Evolutionary conservation across 2,888 invertebrate species (phyloP).

Genomic region (Ernsta delagoae): DNA sequence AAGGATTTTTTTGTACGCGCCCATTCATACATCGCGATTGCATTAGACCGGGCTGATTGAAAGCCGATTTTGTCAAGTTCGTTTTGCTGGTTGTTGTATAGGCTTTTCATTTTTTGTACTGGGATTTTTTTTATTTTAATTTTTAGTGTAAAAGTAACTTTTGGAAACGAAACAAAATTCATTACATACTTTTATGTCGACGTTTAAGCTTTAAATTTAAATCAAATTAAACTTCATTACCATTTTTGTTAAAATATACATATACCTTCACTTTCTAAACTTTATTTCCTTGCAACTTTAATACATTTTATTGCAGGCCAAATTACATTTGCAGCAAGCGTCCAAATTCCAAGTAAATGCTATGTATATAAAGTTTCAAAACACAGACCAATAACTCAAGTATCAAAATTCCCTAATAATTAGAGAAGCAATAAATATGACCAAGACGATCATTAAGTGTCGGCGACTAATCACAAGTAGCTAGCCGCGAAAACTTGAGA

Average conservation of each 20-base stretch:
- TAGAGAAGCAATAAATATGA: conserved; percentile 79
- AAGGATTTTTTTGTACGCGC: conserved; percentile 33
- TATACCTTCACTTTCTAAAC: no score
- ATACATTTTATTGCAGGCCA: no score
- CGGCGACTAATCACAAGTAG: conserved; percentile 73
- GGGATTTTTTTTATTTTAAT: conserved; percentile 2
- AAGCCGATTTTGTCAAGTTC: conserved; percentile 30
- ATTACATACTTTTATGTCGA: no score
- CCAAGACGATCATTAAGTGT: conserved; percentile 77
- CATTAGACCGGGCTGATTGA: conserved; percentile 32
- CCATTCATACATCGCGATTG: conserved; percentile 32
- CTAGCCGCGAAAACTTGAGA: conserved; percentile 55
- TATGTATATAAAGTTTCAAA: conserved; percentile 13
- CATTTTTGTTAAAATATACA: no score
- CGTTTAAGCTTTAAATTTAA: no score
- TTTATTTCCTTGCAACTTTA: no score
- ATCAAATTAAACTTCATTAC: no score
- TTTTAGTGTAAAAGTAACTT: not conserved
- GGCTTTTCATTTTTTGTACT: conserved; percentile 6
- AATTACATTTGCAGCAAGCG: no score
- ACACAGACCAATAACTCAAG: conserved; percentile 61
- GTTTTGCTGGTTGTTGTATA: not conserved
- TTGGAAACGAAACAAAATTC: no score
- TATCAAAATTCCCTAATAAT: conserved; percentile 83
- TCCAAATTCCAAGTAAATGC: no score